These are phyloP conservation scores for Neoscelio sp. DNA, from an alignment of 2,888 invertebrate genomes.

Conservation along the genomic window DNA sequence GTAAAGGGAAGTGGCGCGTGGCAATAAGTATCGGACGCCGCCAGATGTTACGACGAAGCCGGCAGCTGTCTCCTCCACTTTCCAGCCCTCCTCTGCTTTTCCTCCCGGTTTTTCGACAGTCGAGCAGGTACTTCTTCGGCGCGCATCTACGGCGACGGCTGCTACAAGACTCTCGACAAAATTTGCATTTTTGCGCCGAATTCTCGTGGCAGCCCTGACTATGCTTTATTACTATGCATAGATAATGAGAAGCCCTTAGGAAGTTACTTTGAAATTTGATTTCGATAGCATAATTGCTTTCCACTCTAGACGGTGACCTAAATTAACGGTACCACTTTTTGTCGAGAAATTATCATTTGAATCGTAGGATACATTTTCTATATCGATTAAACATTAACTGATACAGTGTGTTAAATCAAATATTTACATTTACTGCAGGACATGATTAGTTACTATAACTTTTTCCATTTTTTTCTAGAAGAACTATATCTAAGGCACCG, in stretches of 20 bases:
- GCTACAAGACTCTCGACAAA: slow-evolving; percentile 6
- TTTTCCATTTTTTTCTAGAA: too few relatives aligned
- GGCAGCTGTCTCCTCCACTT: slow-evolving; percentile 74
- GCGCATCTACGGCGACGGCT: slow-evolving; percentile 2
- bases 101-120: slow-evolving; percentile 63
- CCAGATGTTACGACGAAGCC: slow-evolving; percentile 78
- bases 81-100: slow-evolving; percentile 67
- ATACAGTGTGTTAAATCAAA: too few relatives aligned
- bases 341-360: background rate
- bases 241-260: too few relatives aligned
- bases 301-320: background rate
- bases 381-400: too few relatives aligned
- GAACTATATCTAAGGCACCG: too few relatives aligned
- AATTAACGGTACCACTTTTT: background rate
- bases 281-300: background rate
- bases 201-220: background rate
- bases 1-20: slow-evolving; percentile 80
- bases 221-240: background rate
- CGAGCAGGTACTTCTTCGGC: slow-evolving; percentile 54
- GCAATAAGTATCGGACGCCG: slow-evolving; percentile 79
- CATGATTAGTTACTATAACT: too few relatives aligned
- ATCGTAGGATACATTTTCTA: background rate
- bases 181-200: slow-evolving; percentile 9
- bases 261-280: background rate
- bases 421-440: too few relatives aligned